Percentiles rank a stretch among this genome's conserved stretches.
phyloP scores from a whole-genome alignment of 2,113 vertebrate species.

The Oreotrochilus melanogaster region DNA sequence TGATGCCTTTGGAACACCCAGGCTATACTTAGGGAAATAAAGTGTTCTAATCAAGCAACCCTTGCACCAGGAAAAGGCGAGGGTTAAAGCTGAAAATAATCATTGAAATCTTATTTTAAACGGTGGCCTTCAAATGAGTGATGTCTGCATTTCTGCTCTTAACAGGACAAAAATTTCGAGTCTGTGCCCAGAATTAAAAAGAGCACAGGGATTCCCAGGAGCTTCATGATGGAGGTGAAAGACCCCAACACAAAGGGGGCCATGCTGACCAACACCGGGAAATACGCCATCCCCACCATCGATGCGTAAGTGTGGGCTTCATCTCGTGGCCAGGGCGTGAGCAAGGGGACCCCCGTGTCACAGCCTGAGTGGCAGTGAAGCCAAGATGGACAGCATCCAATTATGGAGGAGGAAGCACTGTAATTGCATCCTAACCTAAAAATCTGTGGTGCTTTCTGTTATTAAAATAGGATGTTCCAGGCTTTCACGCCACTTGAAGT shows the following conservation, averaged over 20 bases:
- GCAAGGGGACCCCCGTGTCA: accelerated
- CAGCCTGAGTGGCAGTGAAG: background rate
- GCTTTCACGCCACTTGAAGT: background rate
- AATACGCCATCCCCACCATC: slow-evolving; percentile 93
- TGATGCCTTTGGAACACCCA: background rate
- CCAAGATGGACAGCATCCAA: background rate
- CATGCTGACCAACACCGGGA: slow-evolving; percentile 96
- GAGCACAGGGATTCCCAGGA: slow-evolving; percentile 96
- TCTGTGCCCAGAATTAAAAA: slow-evolving; percentile 91
- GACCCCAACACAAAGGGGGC: slow-evolving; percentile 95
- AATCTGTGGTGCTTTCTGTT: background rate
- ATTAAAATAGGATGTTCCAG: too few species aligned
- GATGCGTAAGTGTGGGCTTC: slow-evolving; percentile 88
- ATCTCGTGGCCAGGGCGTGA: background rate
- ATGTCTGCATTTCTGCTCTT: background rate
- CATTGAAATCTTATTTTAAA: background rate
- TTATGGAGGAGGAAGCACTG: background rate
- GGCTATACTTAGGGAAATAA: background rate
- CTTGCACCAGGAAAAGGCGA: background rate
- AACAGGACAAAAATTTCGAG: slow-evolving; percentile 93
- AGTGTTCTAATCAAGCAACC: background rate
- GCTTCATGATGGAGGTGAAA: slow-evolving; percentile 97
- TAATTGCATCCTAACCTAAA: accelerated
- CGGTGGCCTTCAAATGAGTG: background rate
- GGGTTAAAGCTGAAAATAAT: background rate